Evolutionary conservation across 2,888 invertebrate species (phyloP).

Genomic region (Conchocele bisecta): DNA sequence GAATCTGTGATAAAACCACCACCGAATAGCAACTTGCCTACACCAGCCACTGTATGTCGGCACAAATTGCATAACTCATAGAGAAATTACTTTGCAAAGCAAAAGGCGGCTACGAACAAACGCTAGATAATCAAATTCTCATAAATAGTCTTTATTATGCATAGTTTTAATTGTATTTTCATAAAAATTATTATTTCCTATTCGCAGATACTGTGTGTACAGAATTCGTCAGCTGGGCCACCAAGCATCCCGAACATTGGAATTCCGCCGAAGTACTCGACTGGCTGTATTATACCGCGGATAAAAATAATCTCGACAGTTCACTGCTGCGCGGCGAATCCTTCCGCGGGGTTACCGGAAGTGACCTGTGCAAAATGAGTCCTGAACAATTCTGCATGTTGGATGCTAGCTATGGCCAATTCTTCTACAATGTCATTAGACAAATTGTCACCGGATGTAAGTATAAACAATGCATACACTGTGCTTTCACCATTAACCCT

Average conservation of each 20-base stretch:
- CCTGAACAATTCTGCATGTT: constrained; percentile 60
- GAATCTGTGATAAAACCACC: background rate
- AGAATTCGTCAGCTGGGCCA: constrained; percentile 67
- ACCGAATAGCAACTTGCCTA: background rate
- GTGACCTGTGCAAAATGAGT: constrained; percentile 66
- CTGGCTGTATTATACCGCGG: constrained; percentile 71
- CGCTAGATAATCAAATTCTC: background rate
- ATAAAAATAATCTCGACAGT: constrained; percentile 64
- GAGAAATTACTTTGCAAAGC: no score
- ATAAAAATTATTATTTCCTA: no score
- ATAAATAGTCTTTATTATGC: no score
- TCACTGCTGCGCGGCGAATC: constrained; percentile 68
- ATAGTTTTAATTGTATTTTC: no score
- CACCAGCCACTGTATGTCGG: background rate
- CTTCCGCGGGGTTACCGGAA: constrained; percentile 67
- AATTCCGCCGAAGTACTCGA: constrained; percentile 69
- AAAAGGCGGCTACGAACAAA: background rate
- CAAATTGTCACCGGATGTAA: constrained; percentile 64
- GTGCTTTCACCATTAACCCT: background rate
- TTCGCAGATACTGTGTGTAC: constrained; percentile 39
- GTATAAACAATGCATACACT: constrained; percentile 16
- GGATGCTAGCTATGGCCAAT: constrained; percentile 67
- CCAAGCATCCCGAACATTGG: constrained; percentile 74
- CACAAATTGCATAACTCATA: no score
- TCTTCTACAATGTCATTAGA: constrained; percentile 65